Base-by-base conservation (phyloP, 1,140 invertebrate species). In the Lepeophtheirus salmonis region DNA sequence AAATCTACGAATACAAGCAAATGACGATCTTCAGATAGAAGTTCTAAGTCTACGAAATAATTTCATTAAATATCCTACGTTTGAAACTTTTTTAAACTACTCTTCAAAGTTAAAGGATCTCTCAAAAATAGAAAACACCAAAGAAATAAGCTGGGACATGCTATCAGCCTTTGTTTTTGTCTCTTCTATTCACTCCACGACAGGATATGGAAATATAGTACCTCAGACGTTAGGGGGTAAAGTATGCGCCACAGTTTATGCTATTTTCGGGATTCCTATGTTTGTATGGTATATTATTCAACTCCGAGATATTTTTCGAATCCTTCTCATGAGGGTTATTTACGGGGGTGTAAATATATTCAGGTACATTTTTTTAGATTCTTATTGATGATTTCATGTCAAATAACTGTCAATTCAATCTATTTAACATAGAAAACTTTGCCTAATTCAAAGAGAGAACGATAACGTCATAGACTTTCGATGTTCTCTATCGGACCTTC, bases 111-210 rank as follows among this genome's bases (percentile, higher is more conserved):
- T 41, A n/a, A 41, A 41, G 30, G 30, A 6, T 41, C 30, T 41
- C 13, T 24, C 13, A 18, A 58, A 18, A 57, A 22, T 3, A 22
- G 18, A 13, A n/a, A 22, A 23, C 6, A n/a, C 3, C 2, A 61
- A 56, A 25, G 24, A 18, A 20, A 60, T 26, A 24, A 21, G 50
- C 13, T 17, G 22, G 30, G 48, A 54, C 50, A 25, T 50, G 23
- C 49, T 62, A 53, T 49, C 50, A 50, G 24, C 50, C 55, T 22
- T 10, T 18, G 52, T 61, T 61, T 53, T 49, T 62, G 60, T 62
- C 56, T 56, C 55, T 56, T 49, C 56, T 24, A 20, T 23, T 21
- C 30, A 58, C 41, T 25, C 54, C 49, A 57, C 55, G 30, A 16
- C 54, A 22, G 14, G 10, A 3, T 13, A 58, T 41, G 23, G 16